Percentiles rank a stretch among this genome's conserved stretches.
These are phyloP conservation scores for Gobio gobio DNA, from an alignment of 2,113 vertebrate species.

Conservation along the genomic window DNA sequence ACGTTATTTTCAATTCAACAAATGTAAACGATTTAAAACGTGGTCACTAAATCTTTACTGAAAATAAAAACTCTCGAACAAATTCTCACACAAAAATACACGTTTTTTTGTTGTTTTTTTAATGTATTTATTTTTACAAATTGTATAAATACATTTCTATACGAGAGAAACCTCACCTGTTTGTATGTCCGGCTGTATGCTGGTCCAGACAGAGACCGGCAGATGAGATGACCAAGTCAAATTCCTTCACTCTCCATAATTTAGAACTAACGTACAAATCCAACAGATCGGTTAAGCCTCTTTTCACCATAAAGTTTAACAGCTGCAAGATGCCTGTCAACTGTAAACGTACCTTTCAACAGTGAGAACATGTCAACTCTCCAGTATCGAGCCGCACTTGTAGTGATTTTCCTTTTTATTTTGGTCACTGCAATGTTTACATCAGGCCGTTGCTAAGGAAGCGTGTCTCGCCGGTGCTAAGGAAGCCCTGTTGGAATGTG, in stretches of 20 bases:
- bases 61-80: not conserved
- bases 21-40: not conserved
- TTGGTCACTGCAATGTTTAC: conserved; percentile 44
- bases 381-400: conserved; percentile 1
- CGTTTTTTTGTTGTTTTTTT: not conserved
- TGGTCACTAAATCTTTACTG: not conserved
- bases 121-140: not conserved
- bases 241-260: conserved; percentile 39
- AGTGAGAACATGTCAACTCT: not conserved
- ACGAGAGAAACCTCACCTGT: not conserved
- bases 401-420: not conserved
- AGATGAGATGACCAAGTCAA: not conserved
- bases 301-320: not conserved
- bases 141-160: not conserved
- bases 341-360: not conserved
- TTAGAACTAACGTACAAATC: not conserved
- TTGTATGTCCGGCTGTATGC: not conserved
- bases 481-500: conserved; percentile 59
- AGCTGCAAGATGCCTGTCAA: not conserved
- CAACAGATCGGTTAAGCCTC: not conserved
- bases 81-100: not conserved
- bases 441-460: conserved; percentile 61
- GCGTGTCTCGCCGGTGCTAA: conserved; percentile 68
- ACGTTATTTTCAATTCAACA: conserved; percentile 2
- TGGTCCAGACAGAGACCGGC: not conserved